Conservation (phyloP, 2,888 invertebrate genomes). For the Drosophila borborema region DNA sequence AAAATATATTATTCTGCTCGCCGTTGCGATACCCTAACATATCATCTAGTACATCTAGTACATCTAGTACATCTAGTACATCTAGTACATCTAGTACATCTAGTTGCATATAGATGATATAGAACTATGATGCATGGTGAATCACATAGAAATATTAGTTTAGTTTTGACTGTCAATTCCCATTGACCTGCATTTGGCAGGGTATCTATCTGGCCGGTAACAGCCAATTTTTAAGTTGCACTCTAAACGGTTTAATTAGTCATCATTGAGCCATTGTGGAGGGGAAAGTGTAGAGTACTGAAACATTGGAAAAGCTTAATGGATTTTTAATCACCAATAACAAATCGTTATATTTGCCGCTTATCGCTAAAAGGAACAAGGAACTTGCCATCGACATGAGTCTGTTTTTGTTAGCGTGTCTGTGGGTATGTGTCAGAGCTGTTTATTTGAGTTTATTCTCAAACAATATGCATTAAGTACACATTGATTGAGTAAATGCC, state of each 20-base stretch:
- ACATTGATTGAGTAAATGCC: constrained; percentile 45
- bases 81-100: too few relatives aligned
- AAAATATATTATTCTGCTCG: background rate
- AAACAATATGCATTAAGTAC: constrained; percentile 56
- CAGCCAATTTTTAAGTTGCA: background rate
- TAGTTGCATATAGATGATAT: background rate
- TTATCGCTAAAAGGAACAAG: constrained; percentile 33
- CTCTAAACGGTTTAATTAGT: constrained; percentile 33
- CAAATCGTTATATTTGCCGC: constrained; percentile 39
- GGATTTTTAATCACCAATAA: constrained; percentile 73
- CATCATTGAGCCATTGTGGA: constrained; percentile 2
- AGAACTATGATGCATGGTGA: background rate
- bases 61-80: too few relatives aligned
- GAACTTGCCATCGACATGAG: constrained; percentile 7
- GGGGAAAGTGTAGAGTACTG: constrained; percentile 8
- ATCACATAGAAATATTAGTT: background rate
- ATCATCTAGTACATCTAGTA: too few relatives aligned
- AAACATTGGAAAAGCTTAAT: constrained; percentile 49
- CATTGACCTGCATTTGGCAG: background rate
- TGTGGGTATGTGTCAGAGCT: constrained; percentile 11
- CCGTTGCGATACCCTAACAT: constrained; percentile 1
- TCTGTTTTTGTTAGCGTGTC: constrained; percentile 13
- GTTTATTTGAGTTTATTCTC: constrained; percentile 38
- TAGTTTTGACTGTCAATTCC: fast-evolving
- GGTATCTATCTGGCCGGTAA: constrained; percentile 23